Conservation (phyloP, 1,140 invertebrate genomes). For the Amyelois transitella region DNA sequence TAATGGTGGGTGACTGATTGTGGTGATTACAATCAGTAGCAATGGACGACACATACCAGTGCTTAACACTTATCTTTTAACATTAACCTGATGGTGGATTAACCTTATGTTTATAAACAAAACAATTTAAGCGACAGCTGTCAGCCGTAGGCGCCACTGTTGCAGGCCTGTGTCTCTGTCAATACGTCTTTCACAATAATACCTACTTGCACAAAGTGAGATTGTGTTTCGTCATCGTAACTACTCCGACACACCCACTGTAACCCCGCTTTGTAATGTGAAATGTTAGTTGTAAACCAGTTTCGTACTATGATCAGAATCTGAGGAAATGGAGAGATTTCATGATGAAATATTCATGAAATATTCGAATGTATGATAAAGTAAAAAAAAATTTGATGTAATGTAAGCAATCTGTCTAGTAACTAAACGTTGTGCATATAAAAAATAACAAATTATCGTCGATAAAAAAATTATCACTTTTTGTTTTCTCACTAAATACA, state of each 20-base stretch:
- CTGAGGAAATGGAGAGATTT: neutral
- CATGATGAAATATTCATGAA: neutral
- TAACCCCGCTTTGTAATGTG: constrained; percentile 17
- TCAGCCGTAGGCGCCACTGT: constrained; percentile 17
- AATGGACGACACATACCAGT: no score
- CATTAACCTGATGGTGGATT: no score
- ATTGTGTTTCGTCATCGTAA: constrained; percentile 49
- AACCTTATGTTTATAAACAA: neutral
- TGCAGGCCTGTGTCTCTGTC: constrained; percentile 36
- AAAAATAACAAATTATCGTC: no score
- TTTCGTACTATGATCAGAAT: neutral
- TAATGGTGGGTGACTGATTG: no score
- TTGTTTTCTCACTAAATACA: no score
- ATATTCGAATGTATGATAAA: no score
- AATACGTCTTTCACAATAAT: constrained; percentile 60
- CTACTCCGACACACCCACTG: constrained; percentile 47
- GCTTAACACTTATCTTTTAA: no score
- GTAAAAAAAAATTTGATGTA: no score
- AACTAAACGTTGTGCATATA: no score
- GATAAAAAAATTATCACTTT: no score
- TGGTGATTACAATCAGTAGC: no score
- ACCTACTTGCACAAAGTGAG: constrained; percentile 51
- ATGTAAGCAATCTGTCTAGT: no score
- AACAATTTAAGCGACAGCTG: neutral
- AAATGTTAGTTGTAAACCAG: constrained; percentile 1